Evolutionary conservation across 2,888 invertebrate genomes (phyloP).

Genomic region (Hermodice carunculata): DNA sequence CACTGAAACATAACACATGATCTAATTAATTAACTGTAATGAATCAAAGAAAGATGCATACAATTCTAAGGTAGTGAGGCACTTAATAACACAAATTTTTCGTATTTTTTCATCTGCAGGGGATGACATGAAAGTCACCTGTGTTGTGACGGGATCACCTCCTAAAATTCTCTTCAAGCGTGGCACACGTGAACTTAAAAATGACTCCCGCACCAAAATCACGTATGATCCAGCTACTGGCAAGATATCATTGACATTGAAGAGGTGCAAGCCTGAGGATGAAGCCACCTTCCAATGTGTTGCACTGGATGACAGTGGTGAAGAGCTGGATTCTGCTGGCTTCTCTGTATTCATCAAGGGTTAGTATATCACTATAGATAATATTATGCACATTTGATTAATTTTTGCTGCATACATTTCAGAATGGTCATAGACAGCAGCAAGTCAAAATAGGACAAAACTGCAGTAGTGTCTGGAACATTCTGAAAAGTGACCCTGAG

Average conservation of each 20-base stretch:
- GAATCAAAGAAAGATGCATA: too few relatives aligned
- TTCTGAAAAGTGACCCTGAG: too few relatives aligned
- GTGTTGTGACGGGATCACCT: constrained; percentile 72
- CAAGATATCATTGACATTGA: constrained; percentile 82
- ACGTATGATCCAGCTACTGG: constrained; percentile 63
- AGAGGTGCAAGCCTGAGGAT: constrained; percentile 96
- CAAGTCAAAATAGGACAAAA: too few relatives aligned
- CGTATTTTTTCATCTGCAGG: too few relatives aligned
- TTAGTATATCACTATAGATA: constrained; percentile 67
- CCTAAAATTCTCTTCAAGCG: constrained; percentile 91
- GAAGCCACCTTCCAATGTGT: constrained; percentile 95
- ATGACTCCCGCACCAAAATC: constrained; percentile 91
- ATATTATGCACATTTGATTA: background rate
- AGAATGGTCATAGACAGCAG: too few relatives aligned
- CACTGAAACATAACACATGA: too few relatives aligned
- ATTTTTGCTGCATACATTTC: background rate
- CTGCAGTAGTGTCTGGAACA: too few relatives aligned
- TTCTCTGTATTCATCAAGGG: constrained; percentile 97
- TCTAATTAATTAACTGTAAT: too few relatives aligned
- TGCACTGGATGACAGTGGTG: constrained; percentile 93
- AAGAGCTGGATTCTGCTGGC: constrained; percentile 87
- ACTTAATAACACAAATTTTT: too few relatives aligned
- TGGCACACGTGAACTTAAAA: constrained; percentile 94
- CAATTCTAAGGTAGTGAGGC: too few relatives aligned
- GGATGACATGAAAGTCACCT: constrained; percentile 76